phyloP scores from a whole-genome alignment of 2,888 invertebrate genomes.

The Eilema griseolum region DNA sequence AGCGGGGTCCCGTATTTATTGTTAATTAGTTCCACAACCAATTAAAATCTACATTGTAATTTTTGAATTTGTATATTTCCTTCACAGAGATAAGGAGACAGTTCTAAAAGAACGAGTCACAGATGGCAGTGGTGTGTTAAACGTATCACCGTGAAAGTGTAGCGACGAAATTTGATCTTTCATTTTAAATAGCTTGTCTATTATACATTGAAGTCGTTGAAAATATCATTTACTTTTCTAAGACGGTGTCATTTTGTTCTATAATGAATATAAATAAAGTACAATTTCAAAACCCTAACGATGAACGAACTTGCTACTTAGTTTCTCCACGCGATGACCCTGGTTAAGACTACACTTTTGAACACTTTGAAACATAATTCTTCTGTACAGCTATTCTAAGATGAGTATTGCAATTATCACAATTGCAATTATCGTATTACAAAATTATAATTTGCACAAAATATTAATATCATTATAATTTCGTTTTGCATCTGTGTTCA shows the following conservation, averaged over 20 bases:
- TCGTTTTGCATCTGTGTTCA: too few species aligned
- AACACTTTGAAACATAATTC: conserved; percentile 1
- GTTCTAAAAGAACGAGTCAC: conserved; percentile 8
- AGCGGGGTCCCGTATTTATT: too few species aligned
- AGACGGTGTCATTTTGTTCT: neutral
- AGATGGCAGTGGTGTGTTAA: neutral
- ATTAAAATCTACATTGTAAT: too few species aligned
- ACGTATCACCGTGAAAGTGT: conserved; percentile 5
- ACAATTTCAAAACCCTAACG: neutral
- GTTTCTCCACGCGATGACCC: neutral
- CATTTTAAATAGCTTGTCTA: too few species aligned
- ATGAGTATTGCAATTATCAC: too few species aligned
- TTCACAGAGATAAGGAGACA: conserved; percentile 3
- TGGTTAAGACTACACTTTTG: conserved; percentile 23
- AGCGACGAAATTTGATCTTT: neutral
- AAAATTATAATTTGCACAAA: too few species aligned
- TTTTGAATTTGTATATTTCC: neutral
- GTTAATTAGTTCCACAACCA: too few species aligned
- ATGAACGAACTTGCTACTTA: neutral
- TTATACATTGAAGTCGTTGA: neutral
- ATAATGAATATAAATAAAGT: neutral
- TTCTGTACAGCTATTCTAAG: neutral
- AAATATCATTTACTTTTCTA: neutral
- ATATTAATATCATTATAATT: too few species aligned
- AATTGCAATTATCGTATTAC: too few species aligned